These are phyloP conservation scores for Rhogogaster chlorosoma DNA, from an alignment of 2,888 invertebrate species.

Conservation along the genomic window DNA sequence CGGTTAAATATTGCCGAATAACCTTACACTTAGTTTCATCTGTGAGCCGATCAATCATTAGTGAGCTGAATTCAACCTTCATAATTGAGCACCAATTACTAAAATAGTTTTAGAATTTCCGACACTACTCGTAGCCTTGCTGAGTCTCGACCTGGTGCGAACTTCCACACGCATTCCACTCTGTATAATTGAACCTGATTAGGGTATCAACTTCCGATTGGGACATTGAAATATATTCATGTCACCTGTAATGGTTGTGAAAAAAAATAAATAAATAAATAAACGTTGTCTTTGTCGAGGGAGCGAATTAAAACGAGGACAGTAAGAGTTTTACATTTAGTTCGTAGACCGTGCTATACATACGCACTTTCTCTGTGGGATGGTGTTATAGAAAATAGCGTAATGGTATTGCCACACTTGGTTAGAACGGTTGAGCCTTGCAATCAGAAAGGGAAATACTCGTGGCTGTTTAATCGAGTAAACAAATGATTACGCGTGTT, in stretches of 20 bases:
- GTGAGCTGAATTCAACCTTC: not conserved
- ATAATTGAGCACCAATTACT: not conserved
- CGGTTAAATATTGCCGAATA: not conserved
- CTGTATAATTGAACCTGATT: constrained; percentile 1
- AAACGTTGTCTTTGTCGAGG: not conserved
- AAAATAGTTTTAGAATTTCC: not conserved
- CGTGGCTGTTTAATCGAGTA: not conserved
- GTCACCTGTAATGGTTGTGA: not conserved
- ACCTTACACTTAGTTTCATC: not conserved
- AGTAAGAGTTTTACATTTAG: constrained; percentile 25
- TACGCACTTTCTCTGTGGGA: constrained; percentile 17
- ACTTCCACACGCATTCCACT: not conserved
- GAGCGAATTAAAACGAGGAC: constrained; percentile 5
- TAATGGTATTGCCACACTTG: constrained; percentile 12
- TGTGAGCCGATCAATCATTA: not conserved
- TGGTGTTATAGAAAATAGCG: constrained; percentile 6
- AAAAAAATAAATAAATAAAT: no score
- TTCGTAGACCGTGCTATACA: not conserved
- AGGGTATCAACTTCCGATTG: not conserved
- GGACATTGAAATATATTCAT: constrained; percentile 11
- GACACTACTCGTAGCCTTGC: not conserved
- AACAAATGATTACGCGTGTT: not conserved
- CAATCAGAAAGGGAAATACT: constrained; percentile 26
- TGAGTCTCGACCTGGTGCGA: not conserved
- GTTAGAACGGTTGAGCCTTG: not conserved